Base-by-base conservation (phyloP, 1,140 invertebrate species). In the Cephus cinctus region DNA sequence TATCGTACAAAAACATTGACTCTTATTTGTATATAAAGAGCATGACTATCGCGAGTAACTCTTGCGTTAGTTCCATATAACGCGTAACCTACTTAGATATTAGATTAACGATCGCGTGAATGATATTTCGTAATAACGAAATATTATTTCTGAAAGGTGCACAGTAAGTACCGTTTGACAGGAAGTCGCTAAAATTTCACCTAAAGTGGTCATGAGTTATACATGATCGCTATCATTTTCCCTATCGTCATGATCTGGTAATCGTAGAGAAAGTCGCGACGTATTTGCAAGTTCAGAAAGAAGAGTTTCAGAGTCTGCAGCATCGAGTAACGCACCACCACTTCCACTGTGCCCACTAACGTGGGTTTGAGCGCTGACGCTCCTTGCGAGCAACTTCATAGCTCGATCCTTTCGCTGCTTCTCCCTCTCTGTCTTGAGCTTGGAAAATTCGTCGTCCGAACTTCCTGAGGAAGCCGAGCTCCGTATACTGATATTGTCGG, bases 371-470 rank as follows among this genome's bases (percentile, higher is more conserved):
- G 67, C 70, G 48, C 78, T 79, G 2, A 74, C 73, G 19, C 76
- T 78, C 21, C 77, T 62, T 1, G 64, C 76, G 20, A 83, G 36
- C 41, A 75, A 80, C 31, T 71, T 68, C 6, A 78, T 59, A 9
- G 73, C 72, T 8, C 69, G 72, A 36, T 79, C 65, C 2, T 65
- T 54, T 19, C 80, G 68, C 48, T 78, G 69, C 41, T 77, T 78
- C 47, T 80, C 73, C 3, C 80, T 67, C 14, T 77, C 64, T 0
- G 54, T 59, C 51, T 79, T 80, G 3, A 83, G 50, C 53, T 77
- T 79, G 2, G 77, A 76, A 27, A 82, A 82, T 46, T 83, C 80
- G 52, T 81, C 80, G 4, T 64, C 63, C 0, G 45, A 59, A n/a
- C 42, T 57, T 2, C 49, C 47, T 11, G 23, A 19, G 18, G 50